Base-by-base conservation (phyloP, 2,888 invertebrate genomes). In the Linnaemya vulpina region DNA sequence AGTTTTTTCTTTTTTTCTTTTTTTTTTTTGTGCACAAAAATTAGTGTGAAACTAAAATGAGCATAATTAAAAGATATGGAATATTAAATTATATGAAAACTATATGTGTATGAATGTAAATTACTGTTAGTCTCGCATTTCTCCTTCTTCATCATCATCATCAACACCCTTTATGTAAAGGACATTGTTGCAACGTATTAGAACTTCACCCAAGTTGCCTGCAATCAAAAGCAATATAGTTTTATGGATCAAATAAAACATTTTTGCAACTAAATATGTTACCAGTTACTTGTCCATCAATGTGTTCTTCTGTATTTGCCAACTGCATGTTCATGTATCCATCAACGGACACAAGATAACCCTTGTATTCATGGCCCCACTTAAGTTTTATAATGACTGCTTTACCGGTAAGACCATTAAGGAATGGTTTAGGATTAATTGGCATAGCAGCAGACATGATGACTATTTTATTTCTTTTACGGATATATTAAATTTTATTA, bases 321-420 rank as follows among this genome's bases (percentile, higher is more conserved):
- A 99, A 93, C 93, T 99, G 98, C 87, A 99, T 93, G 92, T 99
- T 99, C 99, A 99, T 99, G 91, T 99, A 99, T 9, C 98, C 98
- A 93, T 99, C 99, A 1, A 98, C 98, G 4, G 99, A 99, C 0
- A 99, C 99, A 46, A 99, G 93, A 89, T 98, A 97, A 15, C 99
- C 99, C 94, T 98, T 98, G 93, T 99, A 99, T 93, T 99, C 99
- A 93, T 99, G 99, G 40, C 99, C 99, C 99, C 99, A 99, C 92
- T 99, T 99, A 85, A 99, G 94, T 93, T 99, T 99, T 2, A 99
- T 98, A 92, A 99, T 95, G 53, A 99, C 98, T 55, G 98, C 96
- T 93, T 99, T 99, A 17, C 99, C 99, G 1, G 99, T 99, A 65
- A 99, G 94, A 90, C 97, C 97, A 94, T 99, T 99, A 75, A 99